Conservation (phyloP, 2,113 vertebrate species). For the Callocephalon fimbriatum region DNA sequence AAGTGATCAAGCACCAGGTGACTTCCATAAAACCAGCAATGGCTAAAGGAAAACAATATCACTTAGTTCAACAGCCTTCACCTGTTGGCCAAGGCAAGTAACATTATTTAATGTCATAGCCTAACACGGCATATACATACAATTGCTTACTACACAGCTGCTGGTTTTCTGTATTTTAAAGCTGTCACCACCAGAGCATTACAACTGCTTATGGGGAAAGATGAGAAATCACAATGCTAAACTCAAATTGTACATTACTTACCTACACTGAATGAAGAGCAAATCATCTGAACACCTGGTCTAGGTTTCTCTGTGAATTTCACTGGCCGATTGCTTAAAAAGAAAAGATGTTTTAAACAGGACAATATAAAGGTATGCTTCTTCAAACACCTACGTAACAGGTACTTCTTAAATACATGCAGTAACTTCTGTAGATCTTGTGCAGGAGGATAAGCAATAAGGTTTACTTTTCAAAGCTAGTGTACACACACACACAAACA, state of each 20-base stretch:
- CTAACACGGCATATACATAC: not conserved
- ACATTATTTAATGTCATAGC: not conserved
- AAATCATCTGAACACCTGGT: constrained; percentile 94
- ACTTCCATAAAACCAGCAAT: not conserved
- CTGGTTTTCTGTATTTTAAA: not conserved
- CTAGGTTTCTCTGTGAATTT: constrained; percentile 95
- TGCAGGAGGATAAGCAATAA: not conserved
- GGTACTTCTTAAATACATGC: not conserved
- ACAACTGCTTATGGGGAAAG: not conserved
- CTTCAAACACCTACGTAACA: not conserved
- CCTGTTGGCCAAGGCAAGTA: not conserved
- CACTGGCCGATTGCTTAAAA: constrained; percentile 86
- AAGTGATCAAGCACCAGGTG: not conserved
- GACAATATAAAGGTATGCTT: not conserved
- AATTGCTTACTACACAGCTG: not conserved
- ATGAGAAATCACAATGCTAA: not conserved
- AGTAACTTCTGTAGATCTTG: not conserved
- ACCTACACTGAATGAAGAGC: constrained; percentile 97
- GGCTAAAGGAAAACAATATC: not conserved
- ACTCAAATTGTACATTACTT: constrained; percentile 17
- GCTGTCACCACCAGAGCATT: not conserved
- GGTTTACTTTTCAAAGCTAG: not conserved
- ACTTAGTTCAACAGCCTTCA: not conserved
- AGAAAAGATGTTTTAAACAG: not conserved
- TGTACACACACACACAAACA: not conserved